A percentile compares a stretch with the other conserved stretches of the same genome.
These are phyloP conservation scores for Schizopygopsis malacanthus DNA, from an alignment of 2,797 vertebrate genomes.

Conservation along the genomic window DNA sequence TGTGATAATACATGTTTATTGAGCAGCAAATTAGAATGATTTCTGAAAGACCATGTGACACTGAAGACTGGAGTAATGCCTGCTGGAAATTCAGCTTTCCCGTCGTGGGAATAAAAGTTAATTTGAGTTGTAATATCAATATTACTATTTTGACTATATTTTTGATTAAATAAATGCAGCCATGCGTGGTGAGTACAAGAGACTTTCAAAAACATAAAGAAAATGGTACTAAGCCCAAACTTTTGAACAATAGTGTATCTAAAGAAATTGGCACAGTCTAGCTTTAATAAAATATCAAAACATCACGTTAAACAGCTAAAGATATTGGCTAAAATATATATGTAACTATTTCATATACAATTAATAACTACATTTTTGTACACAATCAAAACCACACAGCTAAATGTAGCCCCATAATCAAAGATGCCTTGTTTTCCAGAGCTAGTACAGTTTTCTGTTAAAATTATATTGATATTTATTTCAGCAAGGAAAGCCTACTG, in stretches of 20 bases:
- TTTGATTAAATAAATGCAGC: neutral
- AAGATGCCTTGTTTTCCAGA: slow-evolving; percentile 40
- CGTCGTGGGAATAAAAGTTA: no score
- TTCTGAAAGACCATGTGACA: neutral
- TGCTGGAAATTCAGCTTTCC: neutral
- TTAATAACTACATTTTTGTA: neutral
- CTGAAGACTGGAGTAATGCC: neutral
- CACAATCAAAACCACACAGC: slow-evolving; percentile 19
- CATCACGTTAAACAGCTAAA: neutral
- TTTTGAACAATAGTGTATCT: neutral
- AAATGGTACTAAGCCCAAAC: neutral
- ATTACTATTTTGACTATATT: neutral
- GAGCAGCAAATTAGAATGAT: neutral
- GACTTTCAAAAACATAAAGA: neutral
- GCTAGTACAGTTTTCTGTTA: neutral
- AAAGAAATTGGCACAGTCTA: neutral
- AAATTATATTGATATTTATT: neutral
- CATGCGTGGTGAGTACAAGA: neutral
- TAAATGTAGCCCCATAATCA: slow-evolving; percentile 41
- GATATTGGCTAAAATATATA: neutral
- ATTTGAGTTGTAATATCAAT: neutral
- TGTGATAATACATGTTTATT: neutral
- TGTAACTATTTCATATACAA: neutral
- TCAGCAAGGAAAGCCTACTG: neutral
- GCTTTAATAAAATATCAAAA: neutral